Evolutionary conservation across 2,797 vertebrate genomes (phyloP).

Genomic region (Anguilla pacifica): DNA sequence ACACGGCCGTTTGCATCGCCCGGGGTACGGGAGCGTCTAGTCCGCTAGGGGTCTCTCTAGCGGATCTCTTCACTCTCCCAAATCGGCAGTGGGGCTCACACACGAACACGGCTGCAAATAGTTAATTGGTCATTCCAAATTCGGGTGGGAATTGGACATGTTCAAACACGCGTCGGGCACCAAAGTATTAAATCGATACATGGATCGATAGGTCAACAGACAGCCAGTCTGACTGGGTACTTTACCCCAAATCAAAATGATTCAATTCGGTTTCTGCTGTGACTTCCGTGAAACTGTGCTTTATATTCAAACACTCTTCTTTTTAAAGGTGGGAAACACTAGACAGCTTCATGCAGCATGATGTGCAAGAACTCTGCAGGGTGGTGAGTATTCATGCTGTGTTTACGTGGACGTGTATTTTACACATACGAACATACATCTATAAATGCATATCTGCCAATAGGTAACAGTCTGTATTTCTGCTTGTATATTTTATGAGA

Average conservation of each 20-base stretch:
- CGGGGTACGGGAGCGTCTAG: too few species aligned
- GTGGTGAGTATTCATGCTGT: constrained; percentile 76
- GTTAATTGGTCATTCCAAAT: too few species aligned
- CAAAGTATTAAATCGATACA: too few species aligned
- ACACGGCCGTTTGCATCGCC: too few species aligned
- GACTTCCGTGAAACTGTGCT: background rate
- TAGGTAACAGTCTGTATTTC: background rate
- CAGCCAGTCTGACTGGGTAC: too few species aligned
- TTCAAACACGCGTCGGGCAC: too few species aligned
- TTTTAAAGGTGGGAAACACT: constrained; percentile 93
- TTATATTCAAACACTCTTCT: background rate
- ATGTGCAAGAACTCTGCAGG: constrained; percentile 97
- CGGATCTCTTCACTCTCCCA: too few species aligned
- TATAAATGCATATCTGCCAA: background rate
- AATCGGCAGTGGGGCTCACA: too few species aligned
- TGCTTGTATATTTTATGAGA: background rate
- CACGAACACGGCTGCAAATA: too few species aligned
- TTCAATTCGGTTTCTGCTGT: background rate
- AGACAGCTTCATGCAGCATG: constrained; percentile 99
- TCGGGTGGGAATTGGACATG: too few species aligned
- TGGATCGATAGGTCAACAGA: too few species aligned
- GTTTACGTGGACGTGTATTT: background rate
- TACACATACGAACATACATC: background rate
- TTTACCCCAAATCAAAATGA: background rate
- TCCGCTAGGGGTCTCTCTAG: too few species aligned